These are phyloP conservation scores for Macaria liturata DNA, from an alignment of 2,888 invertebrate species.

Conservation along the genomic window DNA sequence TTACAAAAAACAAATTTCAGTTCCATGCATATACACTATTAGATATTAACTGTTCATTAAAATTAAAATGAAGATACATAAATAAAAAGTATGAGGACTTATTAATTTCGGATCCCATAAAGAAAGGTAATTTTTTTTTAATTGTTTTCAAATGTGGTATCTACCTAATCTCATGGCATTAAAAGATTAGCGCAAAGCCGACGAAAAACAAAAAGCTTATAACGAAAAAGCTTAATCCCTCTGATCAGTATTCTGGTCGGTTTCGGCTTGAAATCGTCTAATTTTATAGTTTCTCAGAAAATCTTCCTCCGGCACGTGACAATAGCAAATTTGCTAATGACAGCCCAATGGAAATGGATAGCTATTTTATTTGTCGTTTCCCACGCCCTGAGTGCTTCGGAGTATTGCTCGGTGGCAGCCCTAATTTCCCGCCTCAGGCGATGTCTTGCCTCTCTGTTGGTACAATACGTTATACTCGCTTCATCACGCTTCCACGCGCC, in stretches of 20 bases:
- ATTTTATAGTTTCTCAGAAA: conserved; percentile 25
- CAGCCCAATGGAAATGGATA: conserved; percentile 24
- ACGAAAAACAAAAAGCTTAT: background rate
- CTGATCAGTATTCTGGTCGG: conserved; percentile 15
- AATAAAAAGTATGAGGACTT: too few relatives aligned
- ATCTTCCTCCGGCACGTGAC: conserved; percentile 26
- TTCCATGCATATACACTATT: too few relatives aligned
- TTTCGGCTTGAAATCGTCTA: conserved; percentile 20
- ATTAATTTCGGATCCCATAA: too few relatives aligned
- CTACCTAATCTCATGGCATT: too few relatives aligned
- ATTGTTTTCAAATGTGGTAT: too few relatives aligned
- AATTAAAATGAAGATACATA: too few relatives aligned
- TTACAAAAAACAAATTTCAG: too few relatives aligned
- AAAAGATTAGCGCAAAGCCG: too few relatives aligned
- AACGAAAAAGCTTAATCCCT: conserved; percentile 11
- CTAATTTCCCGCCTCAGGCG: conserved; percentile 34
- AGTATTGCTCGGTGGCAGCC: conserved; percentile 28
- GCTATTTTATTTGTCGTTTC: conserved; percentile 40
- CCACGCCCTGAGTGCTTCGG: conserved; percentile 33
- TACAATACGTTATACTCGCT: conserved; percentile 17
- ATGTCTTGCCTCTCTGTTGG: conserved; percentile 28
- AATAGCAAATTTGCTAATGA: conserved; percentile 23
- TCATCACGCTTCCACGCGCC: conserved; percentile 25
- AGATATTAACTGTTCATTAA: too few relatives aligned
- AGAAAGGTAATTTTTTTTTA: too few relatives aligned